These are phyloP conservation scores for Cairina moschata DNA, from an alignment of 2,113 vertebrate species.

Conservation along the genomic window DNA sequence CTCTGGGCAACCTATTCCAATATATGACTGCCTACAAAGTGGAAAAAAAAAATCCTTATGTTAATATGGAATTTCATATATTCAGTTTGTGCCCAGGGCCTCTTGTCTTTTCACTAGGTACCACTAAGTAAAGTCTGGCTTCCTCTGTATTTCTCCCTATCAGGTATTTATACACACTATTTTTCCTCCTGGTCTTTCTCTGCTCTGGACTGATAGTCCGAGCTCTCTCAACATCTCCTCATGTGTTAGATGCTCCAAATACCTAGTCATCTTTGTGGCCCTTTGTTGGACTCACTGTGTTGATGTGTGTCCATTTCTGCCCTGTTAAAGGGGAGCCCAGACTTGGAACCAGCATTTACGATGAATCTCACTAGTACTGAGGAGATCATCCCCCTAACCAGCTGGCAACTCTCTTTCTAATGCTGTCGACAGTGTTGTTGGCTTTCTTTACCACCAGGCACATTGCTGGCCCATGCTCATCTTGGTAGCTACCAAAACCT, in stretches of 20 bases:
- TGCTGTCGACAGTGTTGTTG: neutral
- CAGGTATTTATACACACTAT: neutral
- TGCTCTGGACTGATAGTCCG: neutral
- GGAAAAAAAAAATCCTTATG: neutral
- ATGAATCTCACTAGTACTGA: neutral
- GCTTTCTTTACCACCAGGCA: neutral
- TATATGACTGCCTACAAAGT: neutral
- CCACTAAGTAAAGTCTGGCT: neutral
- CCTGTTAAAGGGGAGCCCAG: neutral
- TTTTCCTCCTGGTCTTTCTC: neutral
- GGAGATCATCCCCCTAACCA: neutral
- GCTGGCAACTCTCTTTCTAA: neutral
- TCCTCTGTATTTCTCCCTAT: neutral
- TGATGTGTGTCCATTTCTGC: too few relatives aligned
- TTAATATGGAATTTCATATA: neutral
- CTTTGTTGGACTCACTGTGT: neutral
- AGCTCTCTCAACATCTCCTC: neutral
- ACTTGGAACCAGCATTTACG: too few relatives aligned
- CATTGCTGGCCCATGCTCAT: neutral
- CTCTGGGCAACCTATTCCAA: neutral
- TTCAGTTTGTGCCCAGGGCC: neutral
- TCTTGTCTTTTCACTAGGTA: neutral
- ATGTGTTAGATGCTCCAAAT: accelerated
- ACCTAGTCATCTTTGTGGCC: neutral
- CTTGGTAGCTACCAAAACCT: neutral